These are phyloP conservation scores for Rhodophaea formosa DNA, from an alignment of 2,888 invertebrate species.

Conservation along the genomic window DNA sequence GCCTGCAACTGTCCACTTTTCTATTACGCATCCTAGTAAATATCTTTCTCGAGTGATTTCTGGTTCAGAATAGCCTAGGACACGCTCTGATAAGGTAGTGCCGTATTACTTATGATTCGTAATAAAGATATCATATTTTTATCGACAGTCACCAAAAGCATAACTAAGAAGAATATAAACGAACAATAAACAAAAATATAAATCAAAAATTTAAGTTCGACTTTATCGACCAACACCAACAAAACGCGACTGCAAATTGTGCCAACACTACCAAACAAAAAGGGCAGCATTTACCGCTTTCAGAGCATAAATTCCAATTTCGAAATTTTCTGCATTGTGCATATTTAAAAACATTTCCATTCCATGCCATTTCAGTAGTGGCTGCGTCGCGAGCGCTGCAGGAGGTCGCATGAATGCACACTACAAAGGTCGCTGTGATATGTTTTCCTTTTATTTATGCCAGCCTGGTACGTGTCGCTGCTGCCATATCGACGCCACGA, in stretches of 20 bases:
- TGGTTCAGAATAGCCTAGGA: too few species aligned
- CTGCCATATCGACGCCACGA: conserved; percentile 33
- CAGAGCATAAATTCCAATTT: conserved; percentile 41
- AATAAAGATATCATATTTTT: too few species aligned
- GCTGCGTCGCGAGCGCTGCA: conserved; percentile 52
- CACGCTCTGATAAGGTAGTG: too few species aligned
- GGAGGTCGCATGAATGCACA: conserved; percentile 64
- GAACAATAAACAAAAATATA: background rate
- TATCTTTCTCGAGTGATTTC: too few species aligned
- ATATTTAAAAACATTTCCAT: conserved; percentile 61
- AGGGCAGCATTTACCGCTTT: conserved; percentile 9
- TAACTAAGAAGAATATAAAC: too few species aligned
- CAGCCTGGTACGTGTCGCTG: conserved; percentile 49
- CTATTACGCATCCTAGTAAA: too few species aligned
- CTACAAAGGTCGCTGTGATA: conserved; percentile 63
- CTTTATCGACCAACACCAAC: background rate
- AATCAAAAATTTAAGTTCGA: background rate
- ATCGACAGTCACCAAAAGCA: too few species aligned
- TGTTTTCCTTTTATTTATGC: conserved; percentile 64
- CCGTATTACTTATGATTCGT: too few species aligned
- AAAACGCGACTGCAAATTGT: background rate
- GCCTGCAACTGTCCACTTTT: too few species aligned
- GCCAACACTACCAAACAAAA: conserved; percentile 1
- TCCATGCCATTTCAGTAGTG: conserved; percentile 58
- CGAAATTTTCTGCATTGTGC: conserved; percentile 47